phyloP scores from a whole-genome alignment of 2,888 invertebrate species.

The Lycocerus yunnanus region DNA sequence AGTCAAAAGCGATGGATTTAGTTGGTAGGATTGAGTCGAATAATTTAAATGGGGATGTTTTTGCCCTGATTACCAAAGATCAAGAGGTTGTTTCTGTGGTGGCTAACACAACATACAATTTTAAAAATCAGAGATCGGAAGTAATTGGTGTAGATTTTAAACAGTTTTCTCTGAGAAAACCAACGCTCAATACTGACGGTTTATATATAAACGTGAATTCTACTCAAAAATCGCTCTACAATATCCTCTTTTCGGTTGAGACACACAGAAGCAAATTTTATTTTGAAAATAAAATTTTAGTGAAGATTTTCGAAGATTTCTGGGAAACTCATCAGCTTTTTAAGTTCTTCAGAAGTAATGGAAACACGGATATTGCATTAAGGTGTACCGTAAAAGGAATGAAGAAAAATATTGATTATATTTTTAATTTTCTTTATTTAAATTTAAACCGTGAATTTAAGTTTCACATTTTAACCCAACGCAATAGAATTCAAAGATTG shows the following conservation, averaged over 20 bases:
- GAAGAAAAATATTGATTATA: slow-evolving; percentile 34
- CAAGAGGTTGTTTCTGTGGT: slow-evolving; percentile 14
- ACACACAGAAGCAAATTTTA: slow-evolving; percentile 29
- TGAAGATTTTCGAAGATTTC: slow-evolving; percentile 30
- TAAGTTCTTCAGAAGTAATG: slow-evolving; percentile 22
- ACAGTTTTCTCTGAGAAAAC: slow-evolving; percentile 10
- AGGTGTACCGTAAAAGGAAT: slow-evolving; percentile 29
- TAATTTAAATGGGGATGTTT: slow-evolving; percentile 28
- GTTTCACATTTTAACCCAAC: slow-evolving; percentile 29
- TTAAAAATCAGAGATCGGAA: slow-evolving; percentile 16
- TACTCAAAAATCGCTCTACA: slow-evolving; percentile 32
- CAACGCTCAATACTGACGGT: slow-evolving; percentile 15
- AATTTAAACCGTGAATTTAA: slow-evolving; percentile 19
- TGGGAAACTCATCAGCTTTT: slow-evolving; percentile 36
- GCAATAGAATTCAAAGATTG: slow-evolving; percentile 29
- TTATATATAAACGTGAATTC: slow-evolving; percentile 22
- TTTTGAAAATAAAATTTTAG: slow-evolving; percentile 29
- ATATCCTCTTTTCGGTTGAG: slow-evolving; percentile 26
- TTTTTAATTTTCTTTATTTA: slow-evolving; percentile 24
- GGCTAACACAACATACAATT: slow-evolving; percentile 21
- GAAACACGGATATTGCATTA: slow-evolving; percentile 25
- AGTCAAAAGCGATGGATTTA: slow-evolving; percentile 15
- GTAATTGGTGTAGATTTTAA: slow-evolving; percentile 16
- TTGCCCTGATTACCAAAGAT: slow-evolving; percentile 13
- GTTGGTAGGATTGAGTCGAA: slow-evolving; percentile 25